Base-by-base conservation (phyloP, 2,113 vertebrate genomes). In the Ciconia stormi region DNA sequence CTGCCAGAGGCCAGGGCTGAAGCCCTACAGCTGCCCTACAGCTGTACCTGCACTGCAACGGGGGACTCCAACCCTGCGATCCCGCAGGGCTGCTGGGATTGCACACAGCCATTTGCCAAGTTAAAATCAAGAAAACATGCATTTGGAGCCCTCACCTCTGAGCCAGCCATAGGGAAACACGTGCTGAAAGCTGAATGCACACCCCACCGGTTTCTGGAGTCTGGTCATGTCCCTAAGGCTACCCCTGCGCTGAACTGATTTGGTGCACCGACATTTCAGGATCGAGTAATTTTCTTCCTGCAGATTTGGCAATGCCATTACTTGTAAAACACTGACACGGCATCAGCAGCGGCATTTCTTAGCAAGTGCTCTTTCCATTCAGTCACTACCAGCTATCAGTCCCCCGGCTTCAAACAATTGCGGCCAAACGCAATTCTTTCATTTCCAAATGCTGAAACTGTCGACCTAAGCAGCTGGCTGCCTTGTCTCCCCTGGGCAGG, bases 391-490 rank as follows among this genome's bases (percentile, higher is more conserved):
- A 91, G 82, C 50, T 71, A 76, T 82, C 34, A 83, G 42, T 67
- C 25, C 19, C 16, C 16, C 17, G 6, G 26, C 44, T 67, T 96
- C 72, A 52, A 55, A 69, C 66, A 10, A 52, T 6, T 49, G 47
- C 4, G 21, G 66, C 49, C 90, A 92, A 82, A 81, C 4, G 2
- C 0, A 4, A 27, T 83, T 91, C 44, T 85, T 94, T 53, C 21
- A 16, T 22, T 91, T 95, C 82, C 87, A 93, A 94, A 53, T 32
- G 7, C 16, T 46, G 50, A 65, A 96, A 92, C 63, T 2, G 25
- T 66, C 6, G 4, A 94, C 50, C 88, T 90, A 84, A 79, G 56
- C 67, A 94, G 46, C 82, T 97, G 94, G 91, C 81, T 92, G 79
- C 47, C 61, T 96, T 6, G 10, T 56, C 53, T 97, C 96, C 87